Conservation (phyloP, 1,140 invertebrate genomes). For the Pseudomyrmex gracilis region DNA sequence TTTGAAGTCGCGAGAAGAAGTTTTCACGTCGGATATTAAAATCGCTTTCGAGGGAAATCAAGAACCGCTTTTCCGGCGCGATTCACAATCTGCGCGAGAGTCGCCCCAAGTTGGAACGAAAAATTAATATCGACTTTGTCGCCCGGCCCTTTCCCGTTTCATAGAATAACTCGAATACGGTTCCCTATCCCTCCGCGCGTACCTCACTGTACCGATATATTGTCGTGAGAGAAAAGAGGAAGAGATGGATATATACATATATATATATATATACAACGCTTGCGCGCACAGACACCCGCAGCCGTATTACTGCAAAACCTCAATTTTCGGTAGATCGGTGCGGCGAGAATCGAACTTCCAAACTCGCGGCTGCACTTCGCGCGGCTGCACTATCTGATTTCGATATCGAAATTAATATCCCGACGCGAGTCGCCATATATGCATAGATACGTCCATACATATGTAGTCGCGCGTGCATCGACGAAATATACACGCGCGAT, state of each 20-base stretch:
- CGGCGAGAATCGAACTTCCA: constrained; percentile 35
- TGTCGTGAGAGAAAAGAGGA: background rate
- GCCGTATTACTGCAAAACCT: constrained; percentile 36
- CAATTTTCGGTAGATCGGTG: constrained; percentile 33
- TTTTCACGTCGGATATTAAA: constrained; percentile 40
- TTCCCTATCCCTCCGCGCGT: background rate
- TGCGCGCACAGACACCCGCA: background rate
- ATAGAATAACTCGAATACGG: constrained; percentile 21
- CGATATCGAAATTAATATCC: constrained; percentile 60
- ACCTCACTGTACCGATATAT: background rate
- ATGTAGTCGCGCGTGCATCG: constrained; percentile 5
- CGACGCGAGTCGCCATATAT: constrained; percentile 3
- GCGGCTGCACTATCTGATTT: constrained; percentile 52
- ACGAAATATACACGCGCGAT: constrained; percentile 5
- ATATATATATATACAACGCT: no score
- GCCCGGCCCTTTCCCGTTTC: background rate
- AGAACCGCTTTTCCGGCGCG: background rate
- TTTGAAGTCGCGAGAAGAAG: constrained; percentile 8
- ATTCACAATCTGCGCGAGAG: constrained; percentile 13
- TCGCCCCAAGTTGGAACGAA: constrained; percentile 40
- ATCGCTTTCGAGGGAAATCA: constrained; percentile 37
- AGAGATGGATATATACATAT: background rate
- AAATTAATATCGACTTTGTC: constrained; percentile 50
- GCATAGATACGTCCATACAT: no score
- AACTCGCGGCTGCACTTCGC: constrained; percentile 38